Percentiles rank a stretch among this genome's conserved stretches.
Conservation (phyloP, 2,888 invertebrate genomes). For the Candidula unifasciata region DNA sequence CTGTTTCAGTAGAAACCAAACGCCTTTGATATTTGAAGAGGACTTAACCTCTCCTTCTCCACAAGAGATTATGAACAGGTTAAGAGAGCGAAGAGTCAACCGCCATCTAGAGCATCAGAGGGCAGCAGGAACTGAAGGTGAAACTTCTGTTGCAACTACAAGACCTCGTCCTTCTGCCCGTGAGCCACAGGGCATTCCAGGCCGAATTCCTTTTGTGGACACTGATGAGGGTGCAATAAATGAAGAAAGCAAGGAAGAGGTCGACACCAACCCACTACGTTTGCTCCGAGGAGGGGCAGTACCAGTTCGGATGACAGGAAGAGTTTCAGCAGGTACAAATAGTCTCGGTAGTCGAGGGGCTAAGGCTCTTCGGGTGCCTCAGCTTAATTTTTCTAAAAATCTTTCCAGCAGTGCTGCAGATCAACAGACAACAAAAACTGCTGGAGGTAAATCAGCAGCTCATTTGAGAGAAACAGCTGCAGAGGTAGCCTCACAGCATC, state of each 20-base stretch:
- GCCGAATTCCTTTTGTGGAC: constrained; percentile 56
- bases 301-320: constrained; percentile 66
- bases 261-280: constrained; percentile 83
- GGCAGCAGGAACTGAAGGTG: constrained; percentile 58
- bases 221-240: constrained; percentile 34
- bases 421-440: background rate
- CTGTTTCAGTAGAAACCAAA: constrained; percentile 47
- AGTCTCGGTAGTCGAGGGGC: constrained; percentile 44
- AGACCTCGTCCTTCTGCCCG: constrained; percentile 65
- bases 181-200: constrained; percentile 73
- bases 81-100: constrained; percentile 71
- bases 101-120: constrained; percentile 72
- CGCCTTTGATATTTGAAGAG: constrained; percentile 63
- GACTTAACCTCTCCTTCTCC: constrained; percentile 71
- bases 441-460: background rate
- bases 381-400: constrained; percentile 49
- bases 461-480: background rate
- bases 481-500: background rate
- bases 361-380: constrained; percentile 48
- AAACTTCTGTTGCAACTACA: constrained; percentile 29
- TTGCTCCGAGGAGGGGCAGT: constrained; percentile 80
- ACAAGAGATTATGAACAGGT: constrained; percentile 71
- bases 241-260: constrained; percentile 77
- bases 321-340: constrained; percentile 69
- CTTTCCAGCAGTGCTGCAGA: constrained; percentile 42